Evolutionary conservation across 2,113 vertebrate genomes (phyloP).

Genomic region (Cromileptes altivelis): DNA sequence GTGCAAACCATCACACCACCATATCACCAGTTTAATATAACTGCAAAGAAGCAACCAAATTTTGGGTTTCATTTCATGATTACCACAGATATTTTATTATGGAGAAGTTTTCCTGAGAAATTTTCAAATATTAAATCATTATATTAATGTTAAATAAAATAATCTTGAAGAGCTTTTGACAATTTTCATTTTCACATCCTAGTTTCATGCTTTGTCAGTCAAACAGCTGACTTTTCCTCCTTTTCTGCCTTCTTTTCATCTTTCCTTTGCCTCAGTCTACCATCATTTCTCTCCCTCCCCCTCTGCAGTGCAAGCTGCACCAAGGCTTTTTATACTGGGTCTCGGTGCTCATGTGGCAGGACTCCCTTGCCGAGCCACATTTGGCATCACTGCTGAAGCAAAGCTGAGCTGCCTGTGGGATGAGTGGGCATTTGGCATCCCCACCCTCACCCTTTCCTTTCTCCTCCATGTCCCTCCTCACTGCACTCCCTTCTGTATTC

Average conservation of each 20-base stretch:
- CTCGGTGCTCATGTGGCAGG: conserved; percentile 17
- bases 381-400: conserved; percentile 33
- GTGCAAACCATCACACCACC: too few species aligned
- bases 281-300: neutral
- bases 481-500: neutral
- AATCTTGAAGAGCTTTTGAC: neutral
- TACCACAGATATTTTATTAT: neutral
- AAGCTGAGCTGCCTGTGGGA: conserved; percentile 46
- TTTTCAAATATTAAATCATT: neutral
- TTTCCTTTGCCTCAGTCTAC: neutral
- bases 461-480: neutral
- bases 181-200: neutral
- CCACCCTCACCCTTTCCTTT: neutral
- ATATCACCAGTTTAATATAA: too few species aligned
- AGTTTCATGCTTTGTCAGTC: neutral
- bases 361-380: conserved; percentile 13
- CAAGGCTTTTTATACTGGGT: conserved; percentile 9
- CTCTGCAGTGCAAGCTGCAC: conserved; percentile 24
- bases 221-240: neutral
- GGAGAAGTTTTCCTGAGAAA: neutral
- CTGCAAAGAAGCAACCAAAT: neutral
- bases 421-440: conserved; percentile 26
- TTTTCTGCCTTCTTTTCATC: neutral
- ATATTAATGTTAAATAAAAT: neutral
- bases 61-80: neutral